These are phyloP conservation scores for Platycercus adscitus DNA, from an alignment of 2,113 vertebrate genomes.

Conservation along the genomic window DNA sequence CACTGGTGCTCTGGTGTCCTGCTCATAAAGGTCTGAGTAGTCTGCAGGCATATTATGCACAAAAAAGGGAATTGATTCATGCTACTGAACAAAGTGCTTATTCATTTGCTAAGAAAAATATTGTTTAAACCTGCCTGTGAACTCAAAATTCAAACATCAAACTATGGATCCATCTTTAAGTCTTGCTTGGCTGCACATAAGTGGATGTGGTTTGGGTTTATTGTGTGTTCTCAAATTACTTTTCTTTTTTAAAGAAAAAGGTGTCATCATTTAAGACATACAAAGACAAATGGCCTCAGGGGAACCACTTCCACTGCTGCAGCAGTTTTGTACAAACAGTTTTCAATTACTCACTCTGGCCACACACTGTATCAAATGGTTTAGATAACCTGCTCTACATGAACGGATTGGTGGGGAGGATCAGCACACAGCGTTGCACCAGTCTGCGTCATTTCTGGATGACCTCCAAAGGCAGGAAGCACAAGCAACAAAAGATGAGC, in stretches of 20 bases:
- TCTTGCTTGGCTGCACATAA: background rate
- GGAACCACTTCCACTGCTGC: background rate
- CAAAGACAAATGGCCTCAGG: background rate
- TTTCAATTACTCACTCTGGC: background rate
- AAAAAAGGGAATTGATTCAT: background rate
- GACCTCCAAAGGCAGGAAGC: conserved; percentile 14
- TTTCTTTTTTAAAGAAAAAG: background rate
- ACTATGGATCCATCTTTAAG: background rate
- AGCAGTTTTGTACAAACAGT: background rate
- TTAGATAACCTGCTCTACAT: background rate
- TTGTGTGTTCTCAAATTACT: background rate
- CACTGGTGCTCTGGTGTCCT: background rate
- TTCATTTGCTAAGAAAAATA: background rate
- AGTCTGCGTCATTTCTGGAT: conserved; percentile 3
- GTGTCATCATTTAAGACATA: background rate
- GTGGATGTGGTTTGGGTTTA: background rate
- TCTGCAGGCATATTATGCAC: background rate
- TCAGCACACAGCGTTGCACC: conserved; percentile 9
- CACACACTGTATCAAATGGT: background rate
- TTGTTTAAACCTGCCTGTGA: background rate
- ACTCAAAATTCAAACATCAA: background rate
- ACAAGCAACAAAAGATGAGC: background rate
- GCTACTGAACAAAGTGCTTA: background rate
- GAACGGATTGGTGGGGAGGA: background rate
- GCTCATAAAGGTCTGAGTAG: background rate